Base-by-base conservation (phyloP, 2,888 invertebrate genomes). In the Cecidostiba fungosa region DNA sequence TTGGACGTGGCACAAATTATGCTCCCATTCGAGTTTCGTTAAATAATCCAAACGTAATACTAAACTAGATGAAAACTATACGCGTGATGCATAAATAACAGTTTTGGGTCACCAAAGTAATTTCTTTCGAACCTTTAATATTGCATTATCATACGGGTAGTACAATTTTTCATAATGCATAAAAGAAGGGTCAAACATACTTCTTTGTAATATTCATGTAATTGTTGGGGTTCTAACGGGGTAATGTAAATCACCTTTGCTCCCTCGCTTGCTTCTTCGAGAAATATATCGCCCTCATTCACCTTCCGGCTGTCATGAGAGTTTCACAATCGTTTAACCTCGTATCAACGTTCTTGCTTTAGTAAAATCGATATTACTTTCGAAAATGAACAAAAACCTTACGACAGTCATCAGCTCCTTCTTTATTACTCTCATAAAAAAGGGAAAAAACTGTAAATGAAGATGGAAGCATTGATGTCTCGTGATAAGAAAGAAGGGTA, bases 331-430 rank as follows among this genome's bases (percentile, higher is more conserved):
- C 66, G 3, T 66, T 26, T 29, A 66, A 26, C 66, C 26, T 66
- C 66, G 26, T 66, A 29, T 66, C 66, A 66, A 26, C 14, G 10
- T 66, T 66, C 29, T 66, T 66, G 0, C 3, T 66, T 66, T 3
- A 26, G 66, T 66, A 26, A 54, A 66, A 29, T 66, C 26, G 66
- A 66, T 66, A 66, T 66, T 29, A 66, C 62, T 66, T 66, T 66
- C n/a, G 14, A 26, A 66, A 66, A 66, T 66, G 62, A 66, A 29
- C 62, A 26, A 66, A 66, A 66, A 29, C 5, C 26, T 66, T 26
- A 26, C 62, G 14, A 66, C 14, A 3, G 26, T 19, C 26, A 66
- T 66, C 62, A 23, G n/a, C 16, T 23, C 23, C 23, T n/a, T 6
- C 62, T 66, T 66, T 26, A 29, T 8, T 23, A 66, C 29, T 66